phyloP scores from a whole-genome alignment of 1,140 invertebrate genomes.

The Drosophila hydei region DNA sequence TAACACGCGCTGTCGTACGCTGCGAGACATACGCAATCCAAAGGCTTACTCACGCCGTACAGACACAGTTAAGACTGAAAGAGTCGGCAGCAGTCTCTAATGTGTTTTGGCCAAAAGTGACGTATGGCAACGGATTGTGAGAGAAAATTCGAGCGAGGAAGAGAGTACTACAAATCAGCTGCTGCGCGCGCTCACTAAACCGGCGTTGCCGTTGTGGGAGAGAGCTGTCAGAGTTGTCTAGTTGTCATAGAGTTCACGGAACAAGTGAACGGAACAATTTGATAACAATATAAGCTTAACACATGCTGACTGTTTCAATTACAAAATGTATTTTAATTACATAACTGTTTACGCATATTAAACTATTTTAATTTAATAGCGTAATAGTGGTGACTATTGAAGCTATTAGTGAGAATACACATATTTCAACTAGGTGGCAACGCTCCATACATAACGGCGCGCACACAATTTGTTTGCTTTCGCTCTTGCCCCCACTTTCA shows the following conservation, averaged over 20 bases:
- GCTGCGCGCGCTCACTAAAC: constrained; percentile 36
- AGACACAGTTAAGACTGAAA: constrained; percentile 68
- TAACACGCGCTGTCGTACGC: constrained; percentile 50
- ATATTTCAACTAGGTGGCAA: constrained; percentile 21
- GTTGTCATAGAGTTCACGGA: neutral
- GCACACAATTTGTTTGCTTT: constrained; percentile 20
- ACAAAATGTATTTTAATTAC: neutral
- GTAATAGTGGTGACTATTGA: no score
- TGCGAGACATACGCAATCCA: constrained; percentile 45
- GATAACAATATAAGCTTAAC: neutral
- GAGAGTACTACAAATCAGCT: constrained; percentile 16
- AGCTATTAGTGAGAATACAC: no score
- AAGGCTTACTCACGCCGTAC: constrained; percentile 67
- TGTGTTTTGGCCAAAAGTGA: constrained; percentile 72
- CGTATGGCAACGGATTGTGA: constrained; percentile 51
- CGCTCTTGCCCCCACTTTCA: constrained; percentile 3
- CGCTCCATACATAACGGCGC: constrained; percentile 24
- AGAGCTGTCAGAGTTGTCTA: constrained; percentile 41
- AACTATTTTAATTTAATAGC: no score
- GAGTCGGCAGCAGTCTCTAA: constrained; percentile 33
- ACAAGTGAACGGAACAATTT: neutral
- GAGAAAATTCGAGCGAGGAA: constrained; percentile 18
- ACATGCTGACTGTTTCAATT: neutral
- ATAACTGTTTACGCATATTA: neutral
- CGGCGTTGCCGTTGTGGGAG: constrained; percentile 38